phyloP scores from a whole-genome alignment of 2,113 vertebrate species.

The Myrmecophaga tridactyla region DNA sequence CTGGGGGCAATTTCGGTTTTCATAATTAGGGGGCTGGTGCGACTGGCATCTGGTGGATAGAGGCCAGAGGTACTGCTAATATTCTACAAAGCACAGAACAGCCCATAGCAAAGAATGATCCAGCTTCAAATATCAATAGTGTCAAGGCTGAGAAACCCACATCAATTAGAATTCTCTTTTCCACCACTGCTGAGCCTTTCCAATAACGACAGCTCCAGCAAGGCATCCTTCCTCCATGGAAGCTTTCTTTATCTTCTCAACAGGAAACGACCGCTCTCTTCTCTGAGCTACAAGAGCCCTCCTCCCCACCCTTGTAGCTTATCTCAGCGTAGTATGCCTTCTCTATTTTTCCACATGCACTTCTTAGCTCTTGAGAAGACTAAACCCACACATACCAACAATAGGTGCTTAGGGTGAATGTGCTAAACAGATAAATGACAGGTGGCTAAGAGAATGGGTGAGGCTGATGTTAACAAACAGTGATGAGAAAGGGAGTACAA shows the following conservation, averaged over 20 bases:
- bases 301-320: background rate
- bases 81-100: fast-evolving
- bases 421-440: no score
- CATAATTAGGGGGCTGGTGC: background rate
- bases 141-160: background rate
- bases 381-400: background rate
- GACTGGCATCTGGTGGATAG: fast-evolving
- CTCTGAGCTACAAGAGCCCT: background rate
- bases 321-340: fast-evolving
- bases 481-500: background rate
- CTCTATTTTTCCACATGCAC: fast-evolving
- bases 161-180: no score
- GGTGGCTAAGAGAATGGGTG: background rate
- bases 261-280: fast-evolving
- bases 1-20: no score
- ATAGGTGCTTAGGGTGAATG: fast-evolving
- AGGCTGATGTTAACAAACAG: fast-evolving
- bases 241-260: background rate
- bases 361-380: background rate
- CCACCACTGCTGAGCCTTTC: fast-evolving
- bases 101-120: no score
- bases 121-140: fast-evolving
- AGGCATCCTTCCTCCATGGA: fast-evolving
- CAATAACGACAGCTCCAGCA: no score
- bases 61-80: background rate